These are phyloP conservation scores for Drosophila testacea DNA, from an alignment of 2,888 invertebrate species.

Conservation along the genomic window DNA sequence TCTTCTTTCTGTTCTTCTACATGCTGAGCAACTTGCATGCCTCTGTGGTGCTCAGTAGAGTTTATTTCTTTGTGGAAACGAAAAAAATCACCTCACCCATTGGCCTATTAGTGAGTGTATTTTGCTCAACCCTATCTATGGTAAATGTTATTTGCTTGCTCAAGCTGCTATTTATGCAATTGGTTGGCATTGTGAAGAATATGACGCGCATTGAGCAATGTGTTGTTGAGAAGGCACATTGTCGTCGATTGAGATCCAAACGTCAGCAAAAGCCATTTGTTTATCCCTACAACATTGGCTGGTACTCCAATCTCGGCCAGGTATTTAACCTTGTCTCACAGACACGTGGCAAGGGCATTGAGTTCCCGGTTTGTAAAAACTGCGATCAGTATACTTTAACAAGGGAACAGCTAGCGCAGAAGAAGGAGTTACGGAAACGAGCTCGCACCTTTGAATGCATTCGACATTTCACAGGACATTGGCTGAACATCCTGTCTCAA, in stretches of 20 bases:
- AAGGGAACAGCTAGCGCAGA: constrained; percentile 94
- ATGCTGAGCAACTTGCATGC: constrained; percentile 95
- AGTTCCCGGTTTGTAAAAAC: constrained; percentile 92
- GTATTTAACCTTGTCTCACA: constrained; percentile 88
- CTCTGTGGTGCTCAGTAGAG: constrained; percentile 90
- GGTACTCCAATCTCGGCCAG: constrained; percentile 87
- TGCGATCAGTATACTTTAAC: constrained; percentile 96
- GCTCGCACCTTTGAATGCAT: constrained; percentile 89
- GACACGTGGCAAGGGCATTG: constrained; percentile 87
- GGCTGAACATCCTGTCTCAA: constrained; percentile 90
- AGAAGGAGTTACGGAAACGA: constrained; percentile 92
- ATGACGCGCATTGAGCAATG: constrained; percentile 98
- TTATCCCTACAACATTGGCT: constrained; percentile 95
- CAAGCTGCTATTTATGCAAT: constrained; percentile 93
- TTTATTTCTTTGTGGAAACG: constrained; percentile 87
- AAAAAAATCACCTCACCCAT: constrained; percentile 86
- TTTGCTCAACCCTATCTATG: constrained; percentile 90
- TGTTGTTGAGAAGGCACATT: constrained; percentile 95
- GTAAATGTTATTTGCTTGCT: constrained; percentile 97
- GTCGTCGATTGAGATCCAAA: constrained; percentile 85
- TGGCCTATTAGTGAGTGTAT: constrained; percentile 90
- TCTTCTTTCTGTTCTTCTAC: constrained; percentile 93
- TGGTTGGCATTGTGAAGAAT: constrained; percentile 92
- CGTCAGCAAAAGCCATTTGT: constrained; percentile 86
- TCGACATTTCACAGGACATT: constrained; percentile 89